Conservation (phyloP, 2,113 vertebrate species). For the Campylorhamphus procurvoides region DNA sequence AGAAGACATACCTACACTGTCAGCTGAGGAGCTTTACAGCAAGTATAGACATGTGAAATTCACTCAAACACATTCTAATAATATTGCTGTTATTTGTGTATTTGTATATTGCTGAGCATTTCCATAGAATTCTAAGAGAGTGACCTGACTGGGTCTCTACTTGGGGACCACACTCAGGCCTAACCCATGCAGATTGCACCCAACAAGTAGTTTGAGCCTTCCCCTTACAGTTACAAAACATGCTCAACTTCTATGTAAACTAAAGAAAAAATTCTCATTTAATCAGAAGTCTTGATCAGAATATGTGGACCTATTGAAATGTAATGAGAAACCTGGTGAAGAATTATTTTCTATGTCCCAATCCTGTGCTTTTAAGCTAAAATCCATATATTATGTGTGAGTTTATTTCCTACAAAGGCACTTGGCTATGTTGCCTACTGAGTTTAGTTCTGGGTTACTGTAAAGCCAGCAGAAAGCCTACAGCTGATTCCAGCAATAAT, state of each 20-base stretch:
- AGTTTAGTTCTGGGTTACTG: neutral
- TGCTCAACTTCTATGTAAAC: neutral
- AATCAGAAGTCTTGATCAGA: neutral
- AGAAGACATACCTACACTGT: neutral
- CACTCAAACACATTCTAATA: neutral
- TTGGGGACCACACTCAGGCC: fast-evolving
- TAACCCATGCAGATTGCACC: neutral
- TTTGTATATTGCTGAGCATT: no score
- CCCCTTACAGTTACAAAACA: neutral
- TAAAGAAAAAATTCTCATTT: neutral
- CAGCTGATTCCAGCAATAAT: conserved; percentile 20
- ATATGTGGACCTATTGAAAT: neutral
- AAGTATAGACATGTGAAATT: neutral
- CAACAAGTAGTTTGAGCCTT: neutral
- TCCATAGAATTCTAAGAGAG: neutral
- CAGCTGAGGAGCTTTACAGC: neutral
- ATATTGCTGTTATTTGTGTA: neutral
- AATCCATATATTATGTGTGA: neutral
- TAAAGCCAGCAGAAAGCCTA: neutral
- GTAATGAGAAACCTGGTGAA: neutral
- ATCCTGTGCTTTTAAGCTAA: neutral
- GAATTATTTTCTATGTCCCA: neutral
- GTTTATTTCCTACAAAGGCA: neutral
- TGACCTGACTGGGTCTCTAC: neutral
- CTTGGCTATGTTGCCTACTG: neutral